A percentile compares a stretch with the other conserved stretches of the same genome.
These are phyloP conservation scores for Platerodrilus igneus DNA, from an alignment of 2,888 invertebrate genomes.

Conservation along the genomic window DNA sequence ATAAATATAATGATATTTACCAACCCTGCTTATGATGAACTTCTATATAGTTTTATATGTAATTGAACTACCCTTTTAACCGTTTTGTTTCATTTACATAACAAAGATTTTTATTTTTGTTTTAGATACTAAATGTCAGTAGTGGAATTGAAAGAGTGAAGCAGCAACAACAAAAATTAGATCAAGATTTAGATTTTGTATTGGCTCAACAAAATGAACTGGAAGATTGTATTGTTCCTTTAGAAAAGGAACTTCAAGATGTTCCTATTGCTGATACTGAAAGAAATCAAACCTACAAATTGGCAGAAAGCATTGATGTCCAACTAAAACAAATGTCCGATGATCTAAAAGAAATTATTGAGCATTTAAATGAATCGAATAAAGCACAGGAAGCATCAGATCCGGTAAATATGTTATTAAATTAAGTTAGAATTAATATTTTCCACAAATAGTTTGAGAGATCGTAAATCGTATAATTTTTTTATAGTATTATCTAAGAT, in stretches of 20 bases:
- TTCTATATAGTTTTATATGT: slow-evolving; percentile 1
- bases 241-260: slow-evolving; percentile 74
- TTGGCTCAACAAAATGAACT: slow-evolving; percentile 88
- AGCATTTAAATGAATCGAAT: slow-evolving; percentile 86
- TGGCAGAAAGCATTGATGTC: slow-evolving; percentile 87
- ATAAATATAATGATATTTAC: too few relatives aligned
- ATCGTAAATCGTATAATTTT: too few relatives aligned
- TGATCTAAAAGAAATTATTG: slow-evolving; percentile 91
- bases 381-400: slow-evolving; percentile 78
- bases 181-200: slow-evolving; percentile 91
- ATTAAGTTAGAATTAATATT: slow-evolving; percentile 4
- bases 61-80: not conserved
- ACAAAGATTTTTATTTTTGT: slow-evolving; percentile 14
- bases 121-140: slow-evolving; percentile 76
- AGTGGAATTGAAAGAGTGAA: slow-evolving; percentile 85
- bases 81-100: slow-evolving; percentile 1
- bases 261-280: slow-evolving; percentile 76
- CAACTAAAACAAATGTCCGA: slow-evolving; percentile 93
- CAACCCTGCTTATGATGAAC: too few relatives aligned
- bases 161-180: slow-evolving; percentile 81
- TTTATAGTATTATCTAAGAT: too few relatives aligned
- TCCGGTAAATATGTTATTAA: slow-evolving; percentile 68
- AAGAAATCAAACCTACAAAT: slow-evolving; percentile 78
- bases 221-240: slow-evolving; percentile 77
- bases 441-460: not conserved